Percentiles rank a stretch among this genome's conserved stretches.
Conservation (phyloP, 2,113 vertebrate genomes). For the Cinclus mexicanus region DNA sequence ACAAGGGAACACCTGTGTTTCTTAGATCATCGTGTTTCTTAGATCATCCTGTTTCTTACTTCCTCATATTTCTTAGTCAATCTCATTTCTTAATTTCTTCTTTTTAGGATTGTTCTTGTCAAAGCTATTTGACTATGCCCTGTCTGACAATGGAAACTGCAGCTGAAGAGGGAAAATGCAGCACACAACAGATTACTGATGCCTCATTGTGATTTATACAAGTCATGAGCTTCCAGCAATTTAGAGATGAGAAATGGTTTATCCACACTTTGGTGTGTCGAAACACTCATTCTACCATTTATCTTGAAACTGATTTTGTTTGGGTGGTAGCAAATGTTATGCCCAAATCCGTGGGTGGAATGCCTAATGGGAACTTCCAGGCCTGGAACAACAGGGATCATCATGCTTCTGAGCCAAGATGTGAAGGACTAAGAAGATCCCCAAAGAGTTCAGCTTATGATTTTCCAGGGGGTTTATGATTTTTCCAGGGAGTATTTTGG, state of each 20-base stretch:
- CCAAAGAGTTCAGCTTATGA: not conserved
- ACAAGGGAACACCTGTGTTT: not conserved
- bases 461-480: not conserved
- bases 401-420: not conserved
- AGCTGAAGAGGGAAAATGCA: not conserved
- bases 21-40: not conserved
- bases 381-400: not conserved
- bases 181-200: not conserved
- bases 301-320: constrained; percentile 34
- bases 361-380: not conserved
- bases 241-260: constrained; percentile 52
- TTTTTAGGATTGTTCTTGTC: not conserved
- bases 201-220: constrained; percentile 39
- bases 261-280: constrained; percentile 41
- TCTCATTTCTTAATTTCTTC: not conserved
- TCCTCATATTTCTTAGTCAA: not conserved
- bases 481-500: not conserved
- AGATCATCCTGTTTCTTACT: not conserved
- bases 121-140: not conserved
- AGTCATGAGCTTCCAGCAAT: constrained; percentile 15
- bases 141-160: not conserved
- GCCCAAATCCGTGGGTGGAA: not conserved
- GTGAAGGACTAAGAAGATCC: not conserved
- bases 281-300: constrained; percentile 28
- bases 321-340: not conserved